phyloP scores from a whole-genome alignment of 1,140 invertebrate genomes.

The Zaprionus africanus region DNA sequence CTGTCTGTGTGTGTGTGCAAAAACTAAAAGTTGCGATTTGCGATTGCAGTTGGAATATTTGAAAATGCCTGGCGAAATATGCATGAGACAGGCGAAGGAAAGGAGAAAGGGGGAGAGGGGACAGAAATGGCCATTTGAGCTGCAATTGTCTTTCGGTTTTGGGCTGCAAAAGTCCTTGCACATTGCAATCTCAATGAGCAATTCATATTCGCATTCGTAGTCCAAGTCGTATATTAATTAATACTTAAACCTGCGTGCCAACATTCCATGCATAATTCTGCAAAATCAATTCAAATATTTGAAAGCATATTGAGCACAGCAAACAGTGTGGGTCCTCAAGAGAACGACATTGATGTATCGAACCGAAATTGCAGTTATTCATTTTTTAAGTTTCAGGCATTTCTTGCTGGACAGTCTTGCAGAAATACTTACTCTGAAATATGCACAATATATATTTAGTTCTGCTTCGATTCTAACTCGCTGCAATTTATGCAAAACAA shows the following conservation, averaged over 20 bases:
- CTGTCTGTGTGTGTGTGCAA: neutral
- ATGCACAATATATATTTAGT: too few species aligned
- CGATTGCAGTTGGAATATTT: slow-evolving; percentile 14
- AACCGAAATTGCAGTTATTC: neutral
- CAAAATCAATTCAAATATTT: slow-evolving; percentile 10
- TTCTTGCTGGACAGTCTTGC: neutral
- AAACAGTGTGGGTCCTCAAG: neutral
- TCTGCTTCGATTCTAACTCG: too few species aligned
- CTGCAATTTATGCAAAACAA: too few species aligned
- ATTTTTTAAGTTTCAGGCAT: neutral
- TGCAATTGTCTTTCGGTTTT: neutral
- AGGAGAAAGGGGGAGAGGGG: neutral
- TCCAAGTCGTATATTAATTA: neutral
- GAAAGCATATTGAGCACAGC: neutral
- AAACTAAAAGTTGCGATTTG: slow-evolving; percentile 25
- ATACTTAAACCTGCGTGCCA: slow-evolving; percentile 4
- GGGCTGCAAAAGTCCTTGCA: neutral
- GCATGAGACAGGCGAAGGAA: neutral
- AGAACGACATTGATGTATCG: neutral
- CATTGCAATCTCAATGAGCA: neutral
- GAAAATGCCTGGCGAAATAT: slow-evolving; percentile 10
- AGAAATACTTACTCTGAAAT: too few species aligned
- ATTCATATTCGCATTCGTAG: neutral
- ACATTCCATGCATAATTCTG: slow-evolving; percentile 8
- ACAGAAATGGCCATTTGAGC: neutral